phyloP scores from a whole-genome alignment of 2,113 vertebrate genomes.

The Mohoua ochrocephala region DNA sequence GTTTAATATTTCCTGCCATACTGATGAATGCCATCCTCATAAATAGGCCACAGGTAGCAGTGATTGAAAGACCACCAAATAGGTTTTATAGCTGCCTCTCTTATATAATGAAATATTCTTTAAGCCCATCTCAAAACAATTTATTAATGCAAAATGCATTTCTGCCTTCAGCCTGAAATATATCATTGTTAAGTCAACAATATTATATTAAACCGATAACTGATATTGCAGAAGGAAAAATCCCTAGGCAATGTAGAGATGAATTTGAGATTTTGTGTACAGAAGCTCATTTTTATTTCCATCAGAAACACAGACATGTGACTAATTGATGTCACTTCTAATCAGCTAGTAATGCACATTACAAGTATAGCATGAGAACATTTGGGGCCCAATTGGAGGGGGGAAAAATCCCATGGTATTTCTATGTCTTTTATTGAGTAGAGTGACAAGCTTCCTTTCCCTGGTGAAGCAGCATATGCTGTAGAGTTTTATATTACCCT shows the following conservation, averaged over 20 bases:
- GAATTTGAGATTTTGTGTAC: conserved; percentile 81
- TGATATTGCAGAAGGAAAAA: conserved; percentile 82
- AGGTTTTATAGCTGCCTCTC: conserved; percentile 79
- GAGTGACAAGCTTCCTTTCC: conserved; percentile 36
- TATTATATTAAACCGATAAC: conserved; percentile 93
- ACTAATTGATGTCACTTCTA: conserved; percentile 77
- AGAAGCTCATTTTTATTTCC: conserved; percentile 84
- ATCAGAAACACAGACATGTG: conserved; percentile 73
- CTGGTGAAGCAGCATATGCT: neutral
- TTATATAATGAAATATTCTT: conserved; percentile 86
- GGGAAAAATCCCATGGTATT: conserved; percentile 21
- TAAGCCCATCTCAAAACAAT: conserved; percentile 82
- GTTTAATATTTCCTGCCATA: conserved; percentile 87
- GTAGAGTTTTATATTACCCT: conserved; percentile 27
- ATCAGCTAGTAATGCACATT: conserved; percentile 64
- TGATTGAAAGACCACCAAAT: conserved; percentile 86
- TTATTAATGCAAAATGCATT: conserved; percentile 88
- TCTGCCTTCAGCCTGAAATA: conserved; percentile 88
- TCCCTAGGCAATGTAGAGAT: conserved; percentile 86
- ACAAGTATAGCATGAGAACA: conserved; percentile 53
- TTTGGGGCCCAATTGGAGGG: conserved; percentile 46
- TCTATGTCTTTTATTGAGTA: conserved; percentile 45
- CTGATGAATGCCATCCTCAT: conserved; percentile 87
- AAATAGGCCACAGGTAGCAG: conserved; percentile 88
- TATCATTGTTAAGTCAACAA: conserved; percentile 98